Base-by-base conservation (phyloP, 2,113 vertebrate species). In the Hippopotamus amphibius region DNA sequence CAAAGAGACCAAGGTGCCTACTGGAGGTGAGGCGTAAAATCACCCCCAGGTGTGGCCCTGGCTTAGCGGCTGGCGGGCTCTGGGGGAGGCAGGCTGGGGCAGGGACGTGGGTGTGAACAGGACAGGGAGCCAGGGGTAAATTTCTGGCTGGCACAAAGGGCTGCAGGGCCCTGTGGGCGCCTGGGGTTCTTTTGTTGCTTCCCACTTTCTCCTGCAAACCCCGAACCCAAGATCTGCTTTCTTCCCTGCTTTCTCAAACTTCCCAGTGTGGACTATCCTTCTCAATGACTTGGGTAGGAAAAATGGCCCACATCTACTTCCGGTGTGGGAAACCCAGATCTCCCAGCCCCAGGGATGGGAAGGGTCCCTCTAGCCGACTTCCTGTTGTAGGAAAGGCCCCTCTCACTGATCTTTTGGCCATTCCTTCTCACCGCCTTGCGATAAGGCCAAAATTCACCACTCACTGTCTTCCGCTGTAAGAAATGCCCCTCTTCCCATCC, bases 31-130 rank as follows among this genome's bases (percentile, higher is more conserved):
- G 96, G 91, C 93, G 2, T 24, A 12, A 83, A 16, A 19, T 97
- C 97, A 97, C 96, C 96, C 92, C 97, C 97, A 98, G 97, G 96
- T 98, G 97, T 98, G 97, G 97, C 96, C 96, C 97, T 11, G 97
- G 97, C 53, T 19, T 37, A 97, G 97, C 97, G 1, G 83, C 97
- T 97, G 97, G 93, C 97, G 97, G 97, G 97, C 97, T 98, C 97
- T 98, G 97, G 97, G 97, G 90, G 69, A 93, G 93, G 89, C 46
- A 21, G 87, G 93, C 85, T 59, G 91, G 76, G 85, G 43, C 66
- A 21, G 41, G 65, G 59, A 66, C 37, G 1, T 17, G 66, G 46
- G 50, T 11, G 1, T 19, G 26, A 65, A 50, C 57, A 50, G 59
- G 33, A 7, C 72, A 19, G 50, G 68, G 37, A 69, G 74, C 80